Conservation (phyloP, 2,888 invertebrate species). For the Catocala fraxini region DNA sequence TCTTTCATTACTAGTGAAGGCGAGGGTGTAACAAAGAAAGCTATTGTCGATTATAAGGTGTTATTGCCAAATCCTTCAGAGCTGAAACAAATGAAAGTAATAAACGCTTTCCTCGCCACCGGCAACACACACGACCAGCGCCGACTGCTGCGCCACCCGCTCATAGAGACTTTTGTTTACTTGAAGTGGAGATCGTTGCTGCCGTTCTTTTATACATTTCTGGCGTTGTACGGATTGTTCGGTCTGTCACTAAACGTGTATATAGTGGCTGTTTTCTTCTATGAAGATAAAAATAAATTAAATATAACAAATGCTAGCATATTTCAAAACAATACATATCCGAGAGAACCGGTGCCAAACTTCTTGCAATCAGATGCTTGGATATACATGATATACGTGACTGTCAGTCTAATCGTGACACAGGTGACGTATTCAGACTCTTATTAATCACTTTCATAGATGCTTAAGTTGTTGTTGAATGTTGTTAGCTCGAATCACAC, state of each 20-base stretch:
- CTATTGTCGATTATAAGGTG: slow-evolving; percentile 74
- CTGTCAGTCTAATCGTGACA: slow-evolving; percentile 6
- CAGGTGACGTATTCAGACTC: slow-evolving; percentile 13
- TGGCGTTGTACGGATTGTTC: slow-evolving; percentile 74
- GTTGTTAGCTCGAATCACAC: no score
- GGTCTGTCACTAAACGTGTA: slow-evolving; percentile 75
- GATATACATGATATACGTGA: slow-evolving; percentile 8
- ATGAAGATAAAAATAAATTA: slow-evolving; percentile 14
- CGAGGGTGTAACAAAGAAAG: slow-evolving; percentile 58
- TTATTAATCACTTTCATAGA: background rate
- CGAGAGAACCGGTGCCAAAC: background rate
- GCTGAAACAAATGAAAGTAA: slow-evolving; percentile 76
- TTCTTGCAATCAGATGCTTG: slow-evolving; percentile 5
- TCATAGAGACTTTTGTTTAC: slow-evolving; percentile 82
- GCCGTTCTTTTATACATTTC: slow-evolving; percentile 77
- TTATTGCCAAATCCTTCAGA: slow-evolving; percentile 59
- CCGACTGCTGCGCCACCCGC: slow-evolving; percentile 78
- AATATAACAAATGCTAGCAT: background rate
- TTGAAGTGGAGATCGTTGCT: slow-evolving; percentile 82
- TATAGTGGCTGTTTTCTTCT: slow-evolving; percentile 48
- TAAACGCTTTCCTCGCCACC: slow-evolving; percentile 76
- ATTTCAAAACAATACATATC: background rate
- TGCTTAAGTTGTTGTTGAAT: no score
- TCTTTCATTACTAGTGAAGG: slow-evolving; percentile 73
- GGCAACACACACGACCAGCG: slow-evolving; percentile 73